phyloP scores from a whole-genome alignment of 1,140 invertebrate species.

The Euwallacea similis region DNA sequence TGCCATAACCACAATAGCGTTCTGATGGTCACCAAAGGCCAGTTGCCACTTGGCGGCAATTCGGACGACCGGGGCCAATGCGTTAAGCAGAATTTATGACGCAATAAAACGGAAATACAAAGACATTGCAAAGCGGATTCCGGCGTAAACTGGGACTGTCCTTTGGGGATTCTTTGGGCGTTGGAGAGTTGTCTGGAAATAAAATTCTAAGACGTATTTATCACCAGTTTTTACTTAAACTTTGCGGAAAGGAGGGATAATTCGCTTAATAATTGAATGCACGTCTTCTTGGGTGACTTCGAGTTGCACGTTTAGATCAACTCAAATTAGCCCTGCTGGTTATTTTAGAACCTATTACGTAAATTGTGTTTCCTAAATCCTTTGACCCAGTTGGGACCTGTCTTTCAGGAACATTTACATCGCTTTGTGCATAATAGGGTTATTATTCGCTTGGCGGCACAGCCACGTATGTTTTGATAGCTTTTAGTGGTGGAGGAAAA shows the following conservation, averaged over 20 bases:
- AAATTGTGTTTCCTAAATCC: neutral
- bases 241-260: too few species aligned
- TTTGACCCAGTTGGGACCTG: neutral
- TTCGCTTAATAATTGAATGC: too few species aligned
- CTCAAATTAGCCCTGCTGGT: neutral
- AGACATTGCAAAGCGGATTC: slow-evolving; percentile 22
- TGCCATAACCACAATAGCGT: slow-evolving; percentile 9
- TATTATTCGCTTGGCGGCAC: slow-evolving; percentile 7
- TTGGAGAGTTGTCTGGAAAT: slow-evolving; percentile 19
- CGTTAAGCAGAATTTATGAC: slow-evolving; percentile 36
- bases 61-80: slow-evolving; percentile 18
- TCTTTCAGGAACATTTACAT: slow-evolving; percentile 6
- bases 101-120: slow-evolving; percentile 34
- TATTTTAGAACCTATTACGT: slow-evolving; percentile 2
- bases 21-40: slow-evolving; percentile 30
- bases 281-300: too few species aligned
- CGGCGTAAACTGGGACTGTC: slow-evolving; percentile 22
- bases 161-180: slow-evolving; percentile 18
- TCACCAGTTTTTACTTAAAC: slow-evolving; percentile 6
- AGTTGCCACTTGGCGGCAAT: slow-evolving; percentile 26
- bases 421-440: slow-evolving; percentile 2
- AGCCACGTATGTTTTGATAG: neutral
- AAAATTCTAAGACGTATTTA: slow-evolving; percentile 23
- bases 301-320: neutral
- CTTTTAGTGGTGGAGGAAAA: neutral